Percentiles rank a stretch among this genome's conserved stretches.
Evolutionary conservation across 2,113 vertebrate genomes (phyloP).

Genomic region (Electrona antarctica): DNA sequence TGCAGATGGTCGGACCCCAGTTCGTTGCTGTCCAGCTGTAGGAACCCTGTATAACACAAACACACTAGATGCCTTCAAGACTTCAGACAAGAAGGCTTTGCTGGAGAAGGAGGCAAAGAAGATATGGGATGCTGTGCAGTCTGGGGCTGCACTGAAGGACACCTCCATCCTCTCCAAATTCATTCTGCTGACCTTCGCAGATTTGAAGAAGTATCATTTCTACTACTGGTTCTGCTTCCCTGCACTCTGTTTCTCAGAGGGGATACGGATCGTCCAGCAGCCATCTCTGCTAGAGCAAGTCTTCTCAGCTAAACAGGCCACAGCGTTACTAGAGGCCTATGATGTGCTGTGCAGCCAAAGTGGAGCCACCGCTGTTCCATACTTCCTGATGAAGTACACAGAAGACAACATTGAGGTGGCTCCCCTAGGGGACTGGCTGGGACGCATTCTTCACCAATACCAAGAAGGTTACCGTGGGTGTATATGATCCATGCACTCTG

Average conservation of each 20-base stretch:
- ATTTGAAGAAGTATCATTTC: slow-evolving; percentile 96
- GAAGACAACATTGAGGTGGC: slow-evolving; percentile 81
- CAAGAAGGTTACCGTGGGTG: slow-evolving; percentile 88
- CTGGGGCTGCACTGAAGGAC: slow-evolving; percentile 86
- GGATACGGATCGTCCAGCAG: slow-evolving; percentile 80
- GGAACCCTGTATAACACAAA: slow-evolving; percentile 93
- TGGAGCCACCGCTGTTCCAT: slow-evolving; percentile 85
- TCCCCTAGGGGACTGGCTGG: slow-evolving; percentile 83
- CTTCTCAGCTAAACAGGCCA: slow-evolving; percentile 87
- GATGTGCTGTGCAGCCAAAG: slow-evolving; percentile 84
- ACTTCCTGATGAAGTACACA: slow-evolving; percentile 89
- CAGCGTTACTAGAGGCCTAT: slow-evolving; percentile 85
- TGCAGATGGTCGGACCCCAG: slow-evolving; percentile 85
- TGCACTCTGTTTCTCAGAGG: slow-evolving; percentile 90
- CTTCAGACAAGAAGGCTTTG: slow-evolving; percentile 91
- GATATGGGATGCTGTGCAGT: slow-evolving; percentile 93
- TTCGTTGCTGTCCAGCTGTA: slow-evolving; percentile 86
- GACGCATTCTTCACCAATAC: slow-evolving; percentile 81
- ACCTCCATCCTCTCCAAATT: slow-evolving; percentile 90
- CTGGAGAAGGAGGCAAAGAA: slow-evolving; percentile 89
- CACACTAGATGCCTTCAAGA: slow-evolving; percentile 94
- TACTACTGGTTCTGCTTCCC: slow-evolving; percentile 99
- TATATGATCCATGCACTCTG: slow-evolving; percentile 95
- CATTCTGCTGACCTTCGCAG: slow-evolving; percentile 93
- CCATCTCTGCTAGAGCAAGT: slow-evolving; percentile 82